phyloP scores from a whole-genome alignment of 2,797 vertebrate genomes.

The Syndactyla subalaris region DNA sequence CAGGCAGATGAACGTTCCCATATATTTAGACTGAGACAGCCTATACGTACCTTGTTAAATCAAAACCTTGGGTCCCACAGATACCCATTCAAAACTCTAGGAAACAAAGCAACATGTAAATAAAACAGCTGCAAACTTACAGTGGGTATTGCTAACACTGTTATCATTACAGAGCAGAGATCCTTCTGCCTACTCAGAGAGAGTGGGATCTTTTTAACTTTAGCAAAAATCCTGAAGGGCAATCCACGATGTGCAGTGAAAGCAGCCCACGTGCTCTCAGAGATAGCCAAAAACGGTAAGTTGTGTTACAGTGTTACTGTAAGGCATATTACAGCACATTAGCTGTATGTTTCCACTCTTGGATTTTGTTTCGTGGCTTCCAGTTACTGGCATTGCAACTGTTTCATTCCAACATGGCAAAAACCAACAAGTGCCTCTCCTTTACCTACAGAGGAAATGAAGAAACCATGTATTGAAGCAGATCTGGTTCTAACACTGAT shows the following conservation, averaged over 20 bases:
- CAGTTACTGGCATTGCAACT: neutral
- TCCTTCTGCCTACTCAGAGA: conserved; percentile 75
- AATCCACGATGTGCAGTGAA: conserved; percentile 78
- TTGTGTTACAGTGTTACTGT: neutral
- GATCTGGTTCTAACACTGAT: conserved; percentile 83
- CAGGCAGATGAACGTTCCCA: neutral
- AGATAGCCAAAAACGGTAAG: conserved; percentile 87
- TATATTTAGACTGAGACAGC: neutral
- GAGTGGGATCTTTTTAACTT: conserved; percentile 80
- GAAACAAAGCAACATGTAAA: neutral
- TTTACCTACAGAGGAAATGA: conserved; percentile 80
- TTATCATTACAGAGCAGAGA: conserved; percentile 80
- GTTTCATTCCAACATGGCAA: neutral
- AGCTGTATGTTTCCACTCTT: neutral
- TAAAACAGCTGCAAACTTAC: neutral
- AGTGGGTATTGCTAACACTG: neutral
- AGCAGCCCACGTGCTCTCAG: conserved; percentile 85
- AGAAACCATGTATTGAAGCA: conserved; percentile 84
- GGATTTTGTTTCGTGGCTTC: neutral
- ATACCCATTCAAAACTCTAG: neutral
- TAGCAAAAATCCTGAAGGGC: conserved; percentile 79
- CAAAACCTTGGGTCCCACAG: neutral
- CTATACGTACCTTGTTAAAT: neutral
- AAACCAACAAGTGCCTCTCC: neutral
- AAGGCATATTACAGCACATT: neutral